Percentiles rank a stretch among this genome's conserved stretches.
Evolutionary conservation across 2,113 vertebrate genomes (phyloP).

Genomic region (Megatriorchis doriae): DNA sequence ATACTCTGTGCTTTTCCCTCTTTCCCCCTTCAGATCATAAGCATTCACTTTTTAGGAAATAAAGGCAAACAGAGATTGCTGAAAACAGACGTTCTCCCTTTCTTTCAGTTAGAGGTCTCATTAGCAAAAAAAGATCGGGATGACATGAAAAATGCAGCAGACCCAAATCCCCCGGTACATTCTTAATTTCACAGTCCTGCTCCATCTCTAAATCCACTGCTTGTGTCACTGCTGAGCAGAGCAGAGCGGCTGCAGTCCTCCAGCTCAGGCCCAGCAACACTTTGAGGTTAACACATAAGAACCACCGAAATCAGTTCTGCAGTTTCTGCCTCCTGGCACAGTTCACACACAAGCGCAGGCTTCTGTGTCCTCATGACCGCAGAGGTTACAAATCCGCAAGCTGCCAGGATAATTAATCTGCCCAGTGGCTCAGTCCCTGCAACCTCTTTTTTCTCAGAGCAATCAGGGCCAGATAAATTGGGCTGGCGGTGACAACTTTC

Average conservation of each 20-base stretch:
- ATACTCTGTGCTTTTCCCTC: neutral
- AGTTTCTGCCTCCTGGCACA: neutral
- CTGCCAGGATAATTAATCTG: neutral
- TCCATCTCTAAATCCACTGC: neutral
- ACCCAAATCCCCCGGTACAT: neutral
- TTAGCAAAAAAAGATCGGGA: neutral
- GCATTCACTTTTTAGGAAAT: neutral
- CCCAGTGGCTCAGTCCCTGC: neutral
- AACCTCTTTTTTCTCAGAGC: neutral
- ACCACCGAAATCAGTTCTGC: neutral
- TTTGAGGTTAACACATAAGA: fast-evolving
- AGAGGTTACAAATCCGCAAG: neutral
- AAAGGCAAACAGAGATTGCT: neutral
- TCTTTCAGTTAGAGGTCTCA: neutral
- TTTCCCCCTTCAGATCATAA: neutral
- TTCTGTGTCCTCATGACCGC: neutral
- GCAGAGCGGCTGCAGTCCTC: neutral
- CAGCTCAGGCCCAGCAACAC: neutral
- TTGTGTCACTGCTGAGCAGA: neutral
- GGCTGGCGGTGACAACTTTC: neutral
- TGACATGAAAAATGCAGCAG: neutral
- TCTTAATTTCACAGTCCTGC: neutral
- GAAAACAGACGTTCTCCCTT: neutral
- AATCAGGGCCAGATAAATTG: neutral
- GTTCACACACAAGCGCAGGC: neutral